Base-by-base conservation (phyloP, 2,113 vertebrate genomes). In the Hymenochirus boettgeri region DNA sequence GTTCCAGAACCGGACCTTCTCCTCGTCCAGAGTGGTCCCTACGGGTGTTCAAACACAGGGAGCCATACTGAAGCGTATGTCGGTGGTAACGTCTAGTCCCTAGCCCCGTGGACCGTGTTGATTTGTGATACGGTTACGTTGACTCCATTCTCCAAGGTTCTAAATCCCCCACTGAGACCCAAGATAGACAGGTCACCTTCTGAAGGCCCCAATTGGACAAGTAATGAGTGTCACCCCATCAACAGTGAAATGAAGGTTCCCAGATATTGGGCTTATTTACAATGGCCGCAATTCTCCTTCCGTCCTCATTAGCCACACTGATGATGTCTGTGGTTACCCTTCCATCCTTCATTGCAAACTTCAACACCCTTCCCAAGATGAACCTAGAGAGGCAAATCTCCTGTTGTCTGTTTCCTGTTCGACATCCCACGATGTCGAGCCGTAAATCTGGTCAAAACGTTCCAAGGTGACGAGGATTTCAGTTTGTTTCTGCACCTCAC, bases 41-140 rank as follows among this genome's bases (percentile, higher is more conserved):
- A 72, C 97, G 96, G 0, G 92, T 90, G 73, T 94, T 96, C 61
- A 99, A 80, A 71, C 86, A 85, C 77, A 99, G 78, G 0, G 88
- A 77, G 1, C 92, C 88, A 0, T 91, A 82, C 70, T 97, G 93
- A 50, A 99, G 88, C 82, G 87, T 89, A 74, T 99, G 89, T 80
- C 98, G 95, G 0, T 95, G 99, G 74, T 96, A 96, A 77, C 95
- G 94, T 84, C 94, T 92, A 85, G 94, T 93, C 88, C n/a, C 96
- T 93, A 71, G 94, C 91, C 1, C 77, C 85, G 9, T 97, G 84
- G 75, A 96, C 85, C 1, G 93, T 86, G 83, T 98, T 99, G 74
- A 98, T 90, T 83, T 98, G 96, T 19, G 94, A 92, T 76, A 99
- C 96, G 0, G 96, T 98, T 76, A 96, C 94, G 0, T 99, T 99